A percentile compares a stretch with the other conserved stretches of the same genome.
Conservation (phyloP, 2,113 vertebrate species). For the Ochotona curzoniae region DNA sequence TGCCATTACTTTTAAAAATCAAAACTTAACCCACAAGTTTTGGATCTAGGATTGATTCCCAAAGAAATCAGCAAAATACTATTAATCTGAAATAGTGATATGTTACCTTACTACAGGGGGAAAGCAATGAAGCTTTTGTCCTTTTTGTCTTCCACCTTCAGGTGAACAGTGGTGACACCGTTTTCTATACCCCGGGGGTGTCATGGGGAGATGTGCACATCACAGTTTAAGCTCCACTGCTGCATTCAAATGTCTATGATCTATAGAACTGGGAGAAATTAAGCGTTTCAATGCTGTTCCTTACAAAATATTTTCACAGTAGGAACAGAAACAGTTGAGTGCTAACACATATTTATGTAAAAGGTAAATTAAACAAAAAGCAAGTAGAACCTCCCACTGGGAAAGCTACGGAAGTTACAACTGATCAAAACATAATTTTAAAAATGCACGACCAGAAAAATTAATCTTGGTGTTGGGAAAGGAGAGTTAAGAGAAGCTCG, state of each 20-base stretch:
- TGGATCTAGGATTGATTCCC: not conserved
- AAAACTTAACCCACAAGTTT: not conserved
- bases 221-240: not conserved
- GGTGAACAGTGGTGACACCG: not conserved
- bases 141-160: not conserved
- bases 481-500: not conserved
- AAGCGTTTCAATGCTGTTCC: slow-evolving; percentile 54
- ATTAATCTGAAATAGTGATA: not conserved
- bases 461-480: not conserved
- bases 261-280: not conserved
- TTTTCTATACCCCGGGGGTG: not conserved
- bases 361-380: slow-evolving; percentile 72
- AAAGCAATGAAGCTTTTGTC: not conserved
- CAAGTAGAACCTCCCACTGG: slow-evolving; percentile 61
- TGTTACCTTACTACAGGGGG: not conserved
- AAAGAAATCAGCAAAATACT: not conserved
- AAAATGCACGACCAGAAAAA: not conserved
- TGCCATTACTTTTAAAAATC: slow-evolving; percentile 29
- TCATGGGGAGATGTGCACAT: not conserved
- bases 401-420: slow-evolving; percentile 55
- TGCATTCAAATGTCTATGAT: slow-evolving; percentile 44
- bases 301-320: slow-evolving; percentile 76
- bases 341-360: slow-evolving; percentile 74
- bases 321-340: slow-evolving; percentile 67
- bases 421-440: slow-evolving; percentile 58